These are phyloP conservation scores for Ctenoplectra terminalis DNA, from an alignment of 1,140 invertebrate genomes.

Conservation along the genomic window DNA sequence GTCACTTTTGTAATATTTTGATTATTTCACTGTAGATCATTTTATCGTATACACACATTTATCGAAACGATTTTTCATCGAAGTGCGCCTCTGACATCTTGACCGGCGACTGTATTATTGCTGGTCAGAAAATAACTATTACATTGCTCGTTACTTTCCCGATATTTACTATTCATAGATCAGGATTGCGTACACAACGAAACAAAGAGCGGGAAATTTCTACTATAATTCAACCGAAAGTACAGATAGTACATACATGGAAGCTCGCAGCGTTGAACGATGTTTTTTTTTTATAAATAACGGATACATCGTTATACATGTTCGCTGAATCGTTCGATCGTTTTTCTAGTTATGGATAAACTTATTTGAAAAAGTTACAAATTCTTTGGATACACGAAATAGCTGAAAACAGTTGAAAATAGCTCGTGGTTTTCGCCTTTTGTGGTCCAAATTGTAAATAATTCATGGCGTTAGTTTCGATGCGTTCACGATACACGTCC, in stretches of 20 bases:
- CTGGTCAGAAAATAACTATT: constrained; percentile 11
- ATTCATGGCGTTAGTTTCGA: no score
- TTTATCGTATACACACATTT: background rate
- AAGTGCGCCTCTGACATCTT: background rate
- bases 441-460: constrained; percentile 7
- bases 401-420: background rate
- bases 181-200: background rate
- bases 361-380: background rate
- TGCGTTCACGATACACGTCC: background rate
- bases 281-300: constrained; percentile 18
- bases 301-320: constrained; percentile 6
- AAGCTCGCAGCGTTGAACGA: background rate
- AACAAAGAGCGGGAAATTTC: constrained; percentile 15
- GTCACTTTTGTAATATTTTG: background rate
- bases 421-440: background rate
- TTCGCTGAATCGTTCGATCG: background rate
- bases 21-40: background rate
- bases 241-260: background rate
- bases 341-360: background rate
- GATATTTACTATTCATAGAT: constrained; percentile 48
- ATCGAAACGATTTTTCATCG: background rate
- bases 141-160: constrained; percentile 9
- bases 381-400: background rate
- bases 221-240: constrained; percentile 29
- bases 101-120: background rate